These are phyloP conservation scores for Hippocampus comes DNA, from an alignment of 2,113 vertebrate species.

Conservation along the genomic window DNA sequence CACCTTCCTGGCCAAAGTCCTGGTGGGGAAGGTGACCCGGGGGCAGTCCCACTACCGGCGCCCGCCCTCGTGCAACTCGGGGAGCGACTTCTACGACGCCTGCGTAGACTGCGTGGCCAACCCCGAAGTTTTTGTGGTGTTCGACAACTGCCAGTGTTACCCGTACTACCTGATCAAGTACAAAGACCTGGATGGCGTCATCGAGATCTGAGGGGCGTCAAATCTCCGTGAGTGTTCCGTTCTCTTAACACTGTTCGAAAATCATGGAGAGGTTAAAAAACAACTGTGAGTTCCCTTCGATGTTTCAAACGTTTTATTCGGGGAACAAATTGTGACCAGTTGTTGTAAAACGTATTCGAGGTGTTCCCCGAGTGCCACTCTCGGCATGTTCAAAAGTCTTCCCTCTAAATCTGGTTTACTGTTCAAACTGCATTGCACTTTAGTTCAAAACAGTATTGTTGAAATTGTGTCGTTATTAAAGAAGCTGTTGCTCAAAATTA, in stretches of 20 bases:
- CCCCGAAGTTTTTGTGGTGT: constrained; percentile 49
- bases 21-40: constrained; percentile 41
- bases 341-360: background rate
- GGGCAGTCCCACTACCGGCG: constrained; percentile 26
- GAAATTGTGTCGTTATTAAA: background rate
- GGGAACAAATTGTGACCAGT: no score
- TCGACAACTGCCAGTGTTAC: constrained; percentile 60
- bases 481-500: background rate
- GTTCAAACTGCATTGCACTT: constrained; percentile 20
- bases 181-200: constrained; percentile 14
- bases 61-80: constrained; percentile 25
- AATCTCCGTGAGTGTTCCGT: background rate
- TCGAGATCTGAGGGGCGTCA: constrained; percentile 10
- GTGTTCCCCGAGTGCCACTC: background rate
- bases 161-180: constrained; percentile 64
- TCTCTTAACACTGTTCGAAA: background rate
- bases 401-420: background rate
- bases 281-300: background rate
- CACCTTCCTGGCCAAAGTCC: constrained; percentile 66
- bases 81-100: constrained; percentile 26
- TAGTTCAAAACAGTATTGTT: constrained; percentile 4
- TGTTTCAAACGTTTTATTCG: background rate
- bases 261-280: background rate
- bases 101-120: constrained; percentile 33
- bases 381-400: background rate